phyloP scores from a whole-genome alignment of 2,888 invertebrate species.

The Pammene aurita region DNA sequence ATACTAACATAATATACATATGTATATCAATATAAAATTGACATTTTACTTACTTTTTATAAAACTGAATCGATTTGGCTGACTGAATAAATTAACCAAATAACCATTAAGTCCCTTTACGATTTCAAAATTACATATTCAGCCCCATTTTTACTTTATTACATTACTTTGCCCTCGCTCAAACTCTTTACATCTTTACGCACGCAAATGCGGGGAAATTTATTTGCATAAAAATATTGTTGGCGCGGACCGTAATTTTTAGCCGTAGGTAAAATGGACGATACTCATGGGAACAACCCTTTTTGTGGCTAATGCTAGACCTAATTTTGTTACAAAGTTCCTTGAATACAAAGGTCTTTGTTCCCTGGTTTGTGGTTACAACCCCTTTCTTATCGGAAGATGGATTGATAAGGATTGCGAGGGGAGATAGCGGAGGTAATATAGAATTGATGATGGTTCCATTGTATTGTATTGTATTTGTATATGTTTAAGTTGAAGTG shows the following conservation, averaged over 20 bases:
- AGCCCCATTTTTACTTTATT: conserved; percentile 33
- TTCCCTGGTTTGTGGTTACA: conserved; percentile 24
- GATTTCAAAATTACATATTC: conserved; percentile 13
- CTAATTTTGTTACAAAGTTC: neutral
- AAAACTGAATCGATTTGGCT: too few species aligned
- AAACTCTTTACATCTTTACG: conserved; percentile 36
- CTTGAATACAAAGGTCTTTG: conserved; percentile 9
- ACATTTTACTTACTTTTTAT: too few species aligned
- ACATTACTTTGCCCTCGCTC: conserved; percentile 42
- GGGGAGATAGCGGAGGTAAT: conserved; percentile 26
- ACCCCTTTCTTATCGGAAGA: conserved; percentile 32
- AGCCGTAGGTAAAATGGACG: conserved; percentile 47
- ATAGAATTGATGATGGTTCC: conserved; percentile 9
- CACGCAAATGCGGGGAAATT: conserved; percentile 45
- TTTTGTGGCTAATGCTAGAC: conserved; percentile 32
- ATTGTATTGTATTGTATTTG: conserved; percentile 10
- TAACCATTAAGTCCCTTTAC: neutral
- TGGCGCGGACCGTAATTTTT: conserved; percentile 45
- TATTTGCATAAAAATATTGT: conserved; percentile 56
- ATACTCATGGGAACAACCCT: conserved; percentile 53
- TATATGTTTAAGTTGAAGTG: conserved; percentile 10
- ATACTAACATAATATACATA: too few species aligned
- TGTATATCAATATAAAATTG: too few species aligned
- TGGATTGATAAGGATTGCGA: conserved; percentile 24
- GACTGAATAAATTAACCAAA: neutral